Evolutionary conservation across 1,140 invertebrate genomes (phyloP).

Genomic region (Diorhabda elongata): DNA sequence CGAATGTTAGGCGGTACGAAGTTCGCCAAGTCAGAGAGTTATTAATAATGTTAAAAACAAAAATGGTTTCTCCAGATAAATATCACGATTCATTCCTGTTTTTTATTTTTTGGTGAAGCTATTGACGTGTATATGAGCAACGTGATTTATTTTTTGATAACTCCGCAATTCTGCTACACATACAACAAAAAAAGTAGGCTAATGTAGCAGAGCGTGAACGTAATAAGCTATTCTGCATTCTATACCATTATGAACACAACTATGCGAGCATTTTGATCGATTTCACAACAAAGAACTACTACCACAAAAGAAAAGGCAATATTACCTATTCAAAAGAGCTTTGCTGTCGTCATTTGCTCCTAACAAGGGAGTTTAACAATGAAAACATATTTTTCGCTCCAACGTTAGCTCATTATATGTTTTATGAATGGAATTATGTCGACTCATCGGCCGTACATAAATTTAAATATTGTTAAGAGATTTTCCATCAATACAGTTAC

Average conservation of each 20-base stretch:
- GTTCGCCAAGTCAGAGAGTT: too few species aligned
- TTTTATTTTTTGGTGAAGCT: too few species aligned
- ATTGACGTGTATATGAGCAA: too few species aligned
- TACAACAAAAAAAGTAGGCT: conserved; percentile 1
- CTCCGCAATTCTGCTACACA: background rate
- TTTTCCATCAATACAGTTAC: conserved; percentile 1
- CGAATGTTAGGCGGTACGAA: too few species aligned
- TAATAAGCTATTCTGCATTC: conserved; percentile 1
- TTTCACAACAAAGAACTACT: conserved; percentile 2
- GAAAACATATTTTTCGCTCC: background rate
- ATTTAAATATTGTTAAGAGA: conserved; percentile 3
- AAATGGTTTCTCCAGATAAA: too few species aligned
- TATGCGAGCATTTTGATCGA: conserved; percentile 2
- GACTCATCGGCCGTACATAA: background rate
- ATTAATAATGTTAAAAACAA: too few species aligned
- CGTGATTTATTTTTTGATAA: background rate
- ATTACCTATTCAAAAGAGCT: background rate
- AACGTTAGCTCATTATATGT: conserved; percentile 2
- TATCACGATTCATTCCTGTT: too few species aligned
- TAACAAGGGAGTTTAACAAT: conserved; percentile 1
- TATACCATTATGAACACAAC: conserved; percentile 1
- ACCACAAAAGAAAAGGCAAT: conserved; percentile 2
- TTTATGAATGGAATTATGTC: conserved; percentile 2
- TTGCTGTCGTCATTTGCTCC: conserved; percentile 1
- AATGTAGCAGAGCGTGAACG: background rate